phyloP scores from a whole-genome alignment of 1,140 invertebrate species.

The Aphelinus certus region DNA sequence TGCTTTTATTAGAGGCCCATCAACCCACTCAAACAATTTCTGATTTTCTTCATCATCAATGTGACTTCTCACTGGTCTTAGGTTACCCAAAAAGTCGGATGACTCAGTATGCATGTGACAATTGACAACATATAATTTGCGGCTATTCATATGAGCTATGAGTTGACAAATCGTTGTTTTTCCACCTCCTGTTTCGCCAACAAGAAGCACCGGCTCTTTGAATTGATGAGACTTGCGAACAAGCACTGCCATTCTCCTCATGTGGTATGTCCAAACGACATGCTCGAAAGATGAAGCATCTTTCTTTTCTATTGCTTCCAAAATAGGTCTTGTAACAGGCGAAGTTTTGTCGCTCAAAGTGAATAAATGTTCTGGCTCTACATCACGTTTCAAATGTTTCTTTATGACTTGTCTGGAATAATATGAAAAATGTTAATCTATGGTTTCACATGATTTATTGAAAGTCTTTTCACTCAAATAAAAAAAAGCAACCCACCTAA shows the following conservation, averaged over 20 bases:
- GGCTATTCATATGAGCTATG: constrained; percentile 74
- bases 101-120: constrained; percentile 99
- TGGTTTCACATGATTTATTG: neutral
- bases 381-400: constrained; percentile 84
- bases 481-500: constrained; percentile 60
- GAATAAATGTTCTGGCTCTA: constrained; percentile 82
- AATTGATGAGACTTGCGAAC: constrained; percentile 90
- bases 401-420: constrained; percentile 73
- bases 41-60: constrained; percentile 61
- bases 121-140: constrained; percentile 84
- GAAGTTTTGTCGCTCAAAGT: constrained; percentile 79
- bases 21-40: constrained; percentile 95
- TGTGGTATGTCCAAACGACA: constrained; percentile 93
- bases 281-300: constrained; percentile 73
- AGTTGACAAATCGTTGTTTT: constrained; percentile 98
- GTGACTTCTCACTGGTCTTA: constrained; percentile 87
- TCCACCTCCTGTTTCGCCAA: constrained; percentile 98
- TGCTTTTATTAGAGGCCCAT: constrained; percentile 92
- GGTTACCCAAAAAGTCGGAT: constrained; percentile 95
- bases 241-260: constrained; percentile 91
- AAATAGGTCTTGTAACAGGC: constrained; percentile 76
- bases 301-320: constrained; percentile 73
- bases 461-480: neutral
- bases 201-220: constrained; percentile 93
- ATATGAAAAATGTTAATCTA: neutral